A percentile compares a stretch with the other conserved stretches of the same genome.
These are phyloP conservation scores for Plemyria rubiginata DNA, from an alignment of 2,888 invertebrate species.

Conservation along the genomic window DNA sequence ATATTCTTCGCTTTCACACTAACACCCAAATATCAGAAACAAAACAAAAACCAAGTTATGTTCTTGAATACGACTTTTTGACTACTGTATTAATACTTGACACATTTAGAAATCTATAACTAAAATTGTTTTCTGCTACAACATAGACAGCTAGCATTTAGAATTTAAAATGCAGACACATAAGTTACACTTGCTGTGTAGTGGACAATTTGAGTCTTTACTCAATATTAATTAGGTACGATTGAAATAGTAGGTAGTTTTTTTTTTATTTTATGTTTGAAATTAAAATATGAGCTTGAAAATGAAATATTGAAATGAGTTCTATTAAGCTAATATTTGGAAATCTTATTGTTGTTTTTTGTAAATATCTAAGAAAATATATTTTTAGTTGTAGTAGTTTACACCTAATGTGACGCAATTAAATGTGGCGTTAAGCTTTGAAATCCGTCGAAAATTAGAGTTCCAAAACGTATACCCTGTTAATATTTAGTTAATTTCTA, in stretches of 20 bases:
- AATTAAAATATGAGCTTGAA: background rate
- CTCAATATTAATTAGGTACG: background rate
- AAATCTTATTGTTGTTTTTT: constrained; percentile 20
- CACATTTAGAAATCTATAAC: constrained; percentile 15
- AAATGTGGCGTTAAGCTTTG: background rate
- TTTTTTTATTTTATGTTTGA: no score
- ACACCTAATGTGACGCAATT: background rate
- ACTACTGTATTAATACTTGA: constrained; percentile 13
- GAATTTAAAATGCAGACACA: constrained; percentile 9
- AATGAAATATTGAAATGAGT: constrained; percentile 8
- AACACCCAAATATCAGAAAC: no score
- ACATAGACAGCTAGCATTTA: constrained; percentile 10
- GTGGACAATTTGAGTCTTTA: background rate
- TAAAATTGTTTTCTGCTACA: constrained; percentile 6
- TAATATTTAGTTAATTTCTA: constrained; percentile 13
- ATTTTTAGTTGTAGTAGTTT: background rate
- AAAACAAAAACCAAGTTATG: background rate
- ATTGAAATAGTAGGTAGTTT: no score
- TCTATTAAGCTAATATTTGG: constrained; percentile 31
- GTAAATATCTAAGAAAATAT: constrained; percentile 31
- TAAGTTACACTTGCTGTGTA: background rate
- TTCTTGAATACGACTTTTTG: constrained; percentile 2
- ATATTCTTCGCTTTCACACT: background rate
- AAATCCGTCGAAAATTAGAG: constrained; percentile 18
- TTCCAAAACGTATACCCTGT: constrained; percentile 29